A percentile compares a stretch with the other conserved stretches of the same genome.
phyloP scores from a whole-genome alignment of 2,797 vertebrate species.

The Typhlichthys eigenmanni region DNA sequence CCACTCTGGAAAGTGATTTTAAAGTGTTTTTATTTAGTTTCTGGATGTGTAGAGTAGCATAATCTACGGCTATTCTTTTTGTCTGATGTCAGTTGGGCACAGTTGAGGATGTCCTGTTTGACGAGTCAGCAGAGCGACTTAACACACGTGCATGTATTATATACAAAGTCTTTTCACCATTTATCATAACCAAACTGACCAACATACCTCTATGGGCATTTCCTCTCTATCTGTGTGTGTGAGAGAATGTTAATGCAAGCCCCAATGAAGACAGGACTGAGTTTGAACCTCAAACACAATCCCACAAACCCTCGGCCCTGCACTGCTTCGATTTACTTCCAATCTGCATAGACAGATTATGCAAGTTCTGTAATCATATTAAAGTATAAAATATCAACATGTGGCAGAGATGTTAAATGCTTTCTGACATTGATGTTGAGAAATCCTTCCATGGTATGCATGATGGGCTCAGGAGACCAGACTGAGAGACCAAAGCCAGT shows the following conservation, averaged over 20 bases:
- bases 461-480: conserved; percentile 5
- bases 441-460: conserved; percentile 16
- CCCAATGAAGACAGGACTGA: no score
- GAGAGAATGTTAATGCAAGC: no score
- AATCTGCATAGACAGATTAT: neutral
- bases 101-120: conserved; percentile 81
- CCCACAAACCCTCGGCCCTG: conserved; percentile 11
- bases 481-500: neutral
- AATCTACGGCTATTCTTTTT: no score
- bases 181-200: no score
- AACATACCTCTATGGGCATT: no score
- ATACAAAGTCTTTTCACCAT: no score
- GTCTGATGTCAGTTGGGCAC: conserved; percentile 31
- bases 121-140: conserved; percentile 54
- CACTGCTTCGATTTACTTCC: conserved; percentile 6
- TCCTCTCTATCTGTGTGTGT: no score
- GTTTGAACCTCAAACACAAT: conserved; percentile 15
- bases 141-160: conserved; percentile 16
- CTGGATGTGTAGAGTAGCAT: no score
- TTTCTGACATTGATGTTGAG: conserved; percentile 17
- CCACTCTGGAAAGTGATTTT: no score
- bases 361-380: conserved; percentile 7
- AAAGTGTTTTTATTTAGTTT: no score
- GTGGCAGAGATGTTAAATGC: conserved; percentile 20
- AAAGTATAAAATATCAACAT: conserved; percentile 33